These are phyloP conservation scores for Albula glossodonta DNA, from an alignment of 2,113 vertebrate species.

Conservation along the genomic window DNA sequence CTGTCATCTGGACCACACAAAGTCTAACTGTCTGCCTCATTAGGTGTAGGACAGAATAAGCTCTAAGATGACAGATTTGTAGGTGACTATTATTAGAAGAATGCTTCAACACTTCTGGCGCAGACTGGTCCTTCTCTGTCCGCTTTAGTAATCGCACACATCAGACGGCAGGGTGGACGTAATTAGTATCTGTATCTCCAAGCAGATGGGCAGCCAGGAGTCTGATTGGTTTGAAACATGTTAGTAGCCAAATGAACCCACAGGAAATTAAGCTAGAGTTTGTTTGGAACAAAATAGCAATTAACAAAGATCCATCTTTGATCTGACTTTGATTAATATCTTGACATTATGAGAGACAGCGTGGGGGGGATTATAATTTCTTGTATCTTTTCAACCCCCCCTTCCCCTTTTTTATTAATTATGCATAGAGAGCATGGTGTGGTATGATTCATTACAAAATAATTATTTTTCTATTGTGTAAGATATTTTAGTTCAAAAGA, in stretches of 20 bases:
- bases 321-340: background rate
- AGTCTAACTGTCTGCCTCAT: background rate
- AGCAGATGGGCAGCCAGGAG: background rate
- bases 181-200: background rate
- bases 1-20: background rate
- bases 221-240: background rate
- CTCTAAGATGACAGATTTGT: background rate
- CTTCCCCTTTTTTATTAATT: background rate
- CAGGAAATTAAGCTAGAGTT: slow-evolving; percentile 3
- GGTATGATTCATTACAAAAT: background rate
- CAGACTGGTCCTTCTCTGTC: background rate
- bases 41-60: background rate
- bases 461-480: background rate
- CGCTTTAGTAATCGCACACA: background rate
- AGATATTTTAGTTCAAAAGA: background rate
- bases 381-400: background rate
- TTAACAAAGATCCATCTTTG: background rate
- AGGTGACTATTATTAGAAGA: background rate
- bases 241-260: background rate
- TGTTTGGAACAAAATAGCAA: background rate
- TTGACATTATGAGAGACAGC: background rate
- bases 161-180: background rate
- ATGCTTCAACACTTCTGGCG: background rate
- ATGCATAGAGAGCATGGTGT: background rate
- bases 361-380: background rate